phyloP scores from a whole-genome alignment of 2,113 vertebrate genomes.

The Trichomycterus rosablanca region DNA sequence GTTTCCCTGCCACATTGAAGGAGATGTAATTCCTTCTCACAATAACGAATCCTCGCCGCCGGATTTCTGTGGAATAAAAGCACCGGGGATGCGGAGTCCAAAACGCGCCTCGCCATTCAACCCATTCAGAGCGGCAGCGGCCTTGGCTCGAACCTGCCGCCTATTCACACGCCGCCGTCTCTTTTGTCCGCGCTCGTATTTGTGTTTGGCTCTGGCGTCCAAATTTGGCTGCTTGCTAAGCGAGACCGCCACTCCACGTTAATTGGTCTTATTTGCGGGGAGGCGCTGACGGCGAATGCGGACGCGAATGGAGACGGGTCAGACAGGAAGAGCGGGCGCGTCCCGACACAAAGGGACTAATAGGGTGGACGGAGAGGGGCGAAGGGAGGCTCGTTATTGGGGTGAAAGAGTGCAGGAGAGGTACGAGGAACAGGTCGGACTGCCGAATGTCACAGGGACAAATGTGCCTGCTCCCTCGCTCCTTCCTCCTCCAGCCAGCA shows the following conservation, averaged over 20 bases:
- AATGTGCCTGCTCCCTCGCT: slow-evolving; percentile 24
- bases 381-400: slow-evolving; percentile 25
- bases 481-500: slow-evolving; percentile 29
- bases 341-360: slow-evolving; percentile 23
- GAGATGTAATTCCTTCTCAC: slow-evolving; percentile 35
- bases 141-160: neutral
- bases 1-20: slow-evolving; percentile 37
- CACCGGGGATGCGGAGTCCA: slow-evolving; percentile 13
- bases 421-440: slow-evolving; percentile 13
- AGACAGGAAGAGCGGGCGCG: slow-evolving; percentile 20
- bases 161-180: slow-evolving; percentile 28
- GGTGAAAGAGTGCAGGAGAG: slow-evolving; percentile 26
- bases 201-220: slow-evolving; percentile 28
- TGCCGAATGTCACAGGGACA: slow-evolving; percentile 38
- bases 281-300: no score
- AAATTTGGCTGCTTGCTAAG: slow-evolving; percentile 30
- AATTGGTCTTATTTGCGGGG: slow-evolving; percentile 38
- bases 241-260: slow-evolving; percentile 14
- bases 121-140: slow-evolving; percentile 34
- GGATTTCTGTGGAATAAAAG: slow-evolving; percentile 28
- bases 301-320: slow-evolving; percentile 32
- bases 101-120: slow-evolving; percentile 26
- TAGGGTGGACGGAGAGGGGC: slow-evolving; percentile 7
- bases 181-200: slow-evolving; percentile 30
- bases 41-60: slow-evolving; percentile 24